phyloP scores from a whole-genome alignment of 2,113 vertebrate genomes.

The Merops nubicus region DNA sequence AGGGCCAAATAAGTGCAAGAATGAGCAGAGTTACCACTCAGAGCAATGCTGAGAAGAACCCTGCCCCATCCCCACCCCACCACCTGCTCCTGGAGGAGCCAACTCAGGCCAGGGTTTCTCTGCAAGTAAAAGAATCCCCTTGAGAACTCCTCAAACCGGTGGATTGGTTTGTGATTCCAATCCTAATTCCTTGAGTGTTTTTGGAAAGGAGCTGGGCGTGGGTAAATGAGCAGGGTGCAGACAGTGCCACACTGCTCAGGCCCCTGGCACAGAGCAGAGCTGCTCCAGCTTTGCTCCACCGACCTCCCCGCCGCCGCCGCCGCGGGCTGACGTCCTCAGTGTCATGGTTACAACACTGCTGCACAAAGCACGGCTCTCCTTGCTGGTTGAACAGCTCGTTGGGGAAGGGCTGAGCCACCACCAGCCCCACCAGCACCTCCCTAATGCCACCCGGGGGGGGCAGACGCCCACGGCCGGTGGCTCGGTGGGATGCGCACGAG shows the following conservation, averaged over 20 bases:
- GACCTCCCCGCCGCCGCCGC: constrained; percentile 34
- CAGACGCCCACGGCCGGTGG: fast-evolving
- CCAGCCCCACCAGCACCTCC: no score
- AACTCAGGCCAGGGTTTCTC: neutral
- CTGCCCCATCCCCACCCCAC: neutral
- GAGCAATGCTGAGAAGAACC: neutral
- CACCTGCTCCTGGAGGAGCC: neutral
- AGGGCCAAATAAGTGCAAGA: neutral
- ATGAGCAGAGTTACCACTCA: neutral
- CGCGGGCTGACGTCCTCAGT: constrained; percentile 65
- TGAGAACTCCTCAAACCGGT: neutral
- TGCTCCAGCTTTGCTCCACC: constrained; percentile 50
- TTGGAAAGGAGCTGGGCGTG: neutral
- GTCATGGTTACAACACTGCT: constrained; percentile 68
- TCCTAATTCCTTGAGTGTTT: neutral
- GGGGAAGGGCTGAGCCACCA: neutral
- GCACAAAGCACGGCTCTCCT: constrained; percentile 38
- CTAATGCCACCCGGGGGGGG: no score
- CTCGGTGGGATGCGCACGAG: fast-evolving
- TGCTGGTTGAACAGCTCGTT: neutral
- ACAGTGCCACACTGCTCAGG: neutral
- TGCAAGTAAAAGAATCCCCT: neutral
- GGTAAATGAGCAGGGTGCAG: neutral
- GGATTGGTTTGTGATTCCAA: neutral
- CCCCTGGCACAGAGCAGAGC: neutral